Conservation (phyloP, 2,113 vertebrate genomes). For the Phoenicopterus ruber region DNA sequence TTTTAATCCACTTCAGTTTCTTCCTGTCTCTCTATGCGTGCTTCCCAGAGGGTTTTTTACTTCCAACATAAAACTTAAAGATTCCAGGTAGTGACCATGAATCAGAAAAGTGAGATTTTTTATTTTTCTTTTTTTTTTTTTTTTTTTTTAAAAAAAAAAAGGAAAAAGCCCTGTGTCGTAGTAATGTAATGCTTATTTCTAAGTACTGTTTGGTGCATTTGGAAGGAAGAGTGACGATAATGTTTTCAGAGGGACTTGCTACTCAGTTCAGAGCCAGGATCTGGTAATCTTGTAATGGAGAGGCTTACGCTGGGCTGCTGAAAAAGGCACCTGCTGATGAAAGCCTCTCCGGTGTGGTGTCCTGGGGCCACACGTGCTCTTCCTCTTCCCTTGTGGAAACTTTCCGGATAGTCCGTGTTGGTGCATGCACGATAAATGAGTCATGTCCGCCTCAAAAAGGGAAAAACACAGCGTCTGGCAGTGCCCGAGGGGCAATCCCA, state of each 20-base stretch:
- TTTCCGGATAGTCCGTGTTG: not conserved
- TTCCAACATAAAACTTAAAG: not conserved
- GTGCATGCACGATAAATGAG: not conserved
- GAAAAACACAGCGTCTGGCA: not conserved
- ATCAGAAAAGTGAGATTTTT: not conserved
- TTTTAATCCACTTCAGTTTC: not conserved
- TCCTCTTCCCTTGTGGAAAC: not conserved
- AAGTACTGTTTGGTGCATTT: not conserved
- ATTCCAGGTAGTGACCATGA: not conserved
- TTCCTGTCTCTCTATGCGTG: not conserved
- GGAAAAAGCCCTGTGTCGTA: accelerated
- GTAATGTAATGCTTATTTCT: not conserved
- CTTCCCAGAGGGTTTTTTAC: not conserved
- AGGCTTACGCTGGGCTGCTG: not conserved
- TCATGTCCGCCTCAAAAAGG: accelerated
- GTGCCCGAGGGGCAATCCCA: not conserved
- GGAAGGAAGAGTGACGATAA: not conserved
- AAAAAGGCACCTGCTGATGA: not conserved
- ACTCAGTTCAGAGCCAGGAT: not conserved
- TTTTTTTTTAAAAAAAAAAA: too few species aligned
- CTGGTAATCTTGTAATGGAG: not conserved
- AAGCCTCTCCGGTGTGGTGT: not conserved
- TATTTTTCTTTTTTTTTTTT: too few species aligned
- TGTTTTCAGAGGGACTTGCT: not conserved
- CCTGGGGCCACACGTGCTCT: not conserved